A percentile compares a stretch with the other conserved stretches of the same genome.
Conservation (phyloP, 1,140 invertebrate species). For the Ceratitis capitata region DNA sequence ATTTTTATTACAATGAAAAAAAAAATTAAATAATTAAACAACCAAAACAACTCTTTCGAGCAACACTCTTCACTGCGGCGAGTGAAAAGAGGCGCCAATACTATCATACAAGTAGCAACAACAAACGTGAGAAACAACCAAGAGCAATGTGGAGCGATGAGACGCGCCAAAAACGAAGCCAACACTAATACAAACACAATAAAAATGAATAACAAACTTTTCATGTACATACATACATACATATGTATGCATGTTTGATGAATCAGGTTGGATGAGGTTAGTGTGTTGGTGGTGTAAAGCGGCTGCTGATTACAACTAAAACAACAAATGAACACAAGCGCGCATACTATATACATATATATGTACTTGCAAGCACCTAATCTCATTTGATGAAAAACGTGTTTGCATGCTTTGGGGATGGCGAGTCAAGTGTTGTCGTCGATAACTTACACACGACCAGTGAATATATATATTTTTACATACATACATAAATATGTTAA, state of each 20-base stretch:
- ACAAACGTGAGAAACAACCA: not conserved
- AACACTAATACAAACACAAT: not conserved
- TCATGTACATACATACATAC: no score
- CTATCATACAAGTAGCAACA: not conserved
- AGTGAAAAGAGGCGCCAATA: not conserved
- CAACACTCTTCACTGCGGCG: not conserved
- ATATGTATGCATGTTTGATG: no score
- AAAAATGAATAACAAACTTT: not conserved
- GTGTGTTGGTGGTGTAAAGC: not conserved
- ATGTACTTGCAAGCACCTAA: not conserved
- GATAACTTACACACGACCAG: not conserved
- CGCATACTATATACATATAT: not conserved
- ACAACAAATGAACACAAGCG: not conserved
- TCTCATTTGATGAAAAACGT: conserved; percentile 7
- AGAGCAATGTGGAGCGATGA: not conserved
- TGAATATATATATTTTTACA: no score
- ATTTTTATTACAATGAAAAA: not conserved
- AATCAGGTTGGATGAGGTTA: not conserved
- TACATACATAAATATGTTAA: not conserved
- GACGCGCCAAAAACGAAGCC: not conserved
- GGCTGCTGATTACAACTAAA: conserved; percentile 14
- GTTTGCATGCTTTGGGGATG: not conserved
- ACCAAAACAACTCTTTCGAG: not conserved
- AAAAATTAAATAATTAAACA: not conserved
- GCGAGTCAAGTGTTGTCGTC: not conserved